Percentiles rank a stretch among this genome's conserved stretches.
These are phyloP conservation scores for Diadumene lineata DNA, from an alignment of 92 coral and sea anemone genomes.

Conservation along the genomic window DNA sequence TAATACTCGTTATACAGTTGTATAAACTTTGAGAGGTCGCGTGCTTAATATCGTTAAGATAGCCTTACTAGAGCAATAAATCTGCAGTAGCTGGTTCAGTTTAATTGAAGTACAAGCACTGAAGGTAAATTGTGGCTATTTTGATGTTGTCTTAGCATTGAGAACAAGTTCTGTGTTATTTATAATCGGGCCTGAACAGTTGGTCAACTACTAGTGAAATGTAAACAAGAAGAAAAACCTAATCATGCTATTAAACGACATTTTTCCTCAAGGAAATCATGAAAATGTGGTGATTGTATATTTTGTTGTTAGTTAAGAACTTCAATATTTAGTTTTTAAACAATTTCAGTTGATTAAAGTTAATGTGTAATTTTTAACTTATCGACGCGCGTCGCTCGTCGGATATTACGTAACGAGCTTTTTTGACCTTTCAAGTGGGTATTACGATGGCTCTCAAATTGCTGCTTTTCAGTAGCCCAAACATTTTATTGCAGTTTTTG, in stretches of 20 bases:
- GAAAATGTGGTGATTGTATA: neutral
- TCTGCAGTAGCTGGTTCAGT: constrained; percentile 4
- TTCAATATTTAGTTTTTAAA: neutral
- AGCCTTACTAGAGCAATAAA: neutral
- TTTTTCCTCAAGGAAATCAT: neutral
- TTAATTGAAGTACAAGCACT: constrained; percentile 3
- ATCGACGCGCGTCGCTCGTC: neutral
- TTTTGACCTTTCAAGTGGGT: constrained; percentile 18
- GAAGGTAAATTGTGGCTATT: constrained; percentile 7
- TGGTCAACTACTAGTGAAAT: neutral
- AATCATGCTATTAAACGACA: neutral
- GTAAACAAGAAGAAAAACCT: neutral
- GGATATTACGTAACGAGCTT: constrained; percentile 2
- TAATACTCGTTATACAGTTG: constrained; percentile 13
- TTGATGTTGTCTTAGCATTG: constrained; percentile 16
- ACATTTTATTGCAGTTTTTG: constrained; percentile 33
- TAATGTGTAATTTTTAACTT: neutral
- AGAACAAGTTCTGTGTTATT: neutral
- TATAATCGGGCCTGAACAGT: neutral
- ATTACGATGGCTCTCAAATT: constrained; percentile 21
- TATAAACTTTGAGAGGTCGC: neutral
- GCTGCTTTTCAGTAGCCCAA: constrained; percentile 32
- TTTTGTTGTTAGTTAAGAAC: neutral
- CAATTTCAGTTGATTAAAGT: neutral
- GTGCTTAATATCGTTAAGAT: neutral